Base-by-base conservation (phyloP, 2,113 vertebrate genomes). In the Calypte anna region DNA sequence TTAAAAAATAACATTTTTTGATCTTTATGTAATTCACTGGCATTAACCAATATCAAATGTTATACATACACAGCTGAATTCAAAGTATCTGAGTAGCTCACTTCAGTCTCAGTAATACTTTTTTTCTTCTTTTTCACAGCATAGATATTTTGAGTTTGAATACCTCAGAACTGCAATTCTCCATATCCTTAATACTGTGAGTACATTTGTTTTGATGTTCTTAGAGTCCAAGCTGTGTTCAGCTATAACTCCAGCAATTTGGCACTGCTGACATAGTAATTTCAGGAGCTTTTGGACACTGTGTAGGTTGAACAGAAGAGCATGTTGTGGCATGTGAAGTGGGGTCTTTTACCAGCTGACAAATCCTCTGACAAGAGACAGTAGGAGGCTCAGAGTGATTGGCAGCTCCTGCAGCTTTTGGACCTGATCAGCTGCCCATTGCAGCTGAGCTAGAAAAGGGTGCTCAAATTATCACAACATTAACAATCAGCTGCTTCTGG, bases 321-420 rank as follows among this genome's bases (percentile, higher is more conserved):
- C 14, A 38, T 33, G 43, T 59, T 90, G 55, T 53, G 48, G 23
- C 83, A 38, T 76, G 38, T 55, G 55, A 91, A 88, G 72, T 51
- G 28, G 9, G 38, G 44, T 90, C 76, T 86, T 93, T 90, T 51
- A 70, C 51, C 7, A 10, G 23, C 33, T 96, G 88, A 94, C 83
- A 94, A 88, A 86, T 70, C 64, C 57, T 48, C 33, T 90, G 88
- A 88, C 57, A 92, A 75, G 30, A 46, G 33, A n/a, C 31, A 83
- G 46, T 91, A 59, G 82, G 28, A 67, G 33, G 57, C 57, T 86
- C 23, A n/a, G 31, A 22, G 11, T 86, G 80, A 96, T 5, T 75
- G 91, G 73, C 92, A 92, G 88, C 68, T 91, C 94, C 95, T 93
- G 92, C 64, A 81, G 82, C 31, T 88, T 93, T 94, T 70, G 64